Base-by-base conservation (phyloP, 2,888 invertebrate species). In the Hyposoter dolosus region DNA sequence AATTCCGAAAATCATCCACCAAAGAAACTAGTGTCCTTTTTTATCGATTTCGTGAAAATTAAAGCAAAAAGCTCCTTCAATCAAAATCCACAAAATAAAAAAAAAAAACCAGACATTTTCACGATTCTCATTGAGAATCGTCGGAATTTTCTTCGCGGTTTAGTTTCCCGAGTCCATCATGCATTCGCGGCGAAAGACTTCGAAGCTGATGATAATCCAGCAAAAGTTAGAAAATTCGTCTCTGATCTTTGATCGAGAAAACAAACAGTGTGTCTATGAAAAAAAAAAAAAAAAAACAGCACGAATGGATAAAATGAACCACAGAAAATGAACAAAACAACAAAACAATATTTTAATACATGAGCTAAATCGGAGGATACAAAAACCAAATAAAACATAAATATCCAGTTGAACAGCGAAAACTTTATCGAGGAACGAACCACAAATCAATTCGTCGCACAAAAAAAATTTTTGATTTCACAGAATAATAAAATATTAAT, bases 251-350 rank as follows among this genome's bases (percentile, higher is more conserved):
- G 72, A 72, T 40, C 15, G 65, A 84, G 43, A 40, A 68, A 63
- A 80, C 4, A 23, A 45, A 45, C 23, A 45, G n/a, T 23, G 19
- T 17, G 12, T 0, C 2, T 68, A 6, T 12, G 15, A 23, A 23
- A 15, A 23, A 15, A 19, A 10, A 19, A 23, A 23, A 15, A 23
- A 15, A 19, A 10, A 19, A 15, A 5, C 35, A 68, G 23, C 45
- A 40, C 45, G 5, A 45, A 43, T 15, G 12, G 74, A 56, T 35
- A 53, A 45, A 69, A 79, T 56, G 19, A 83, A 82, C 17, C 40
- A 68, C 63, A 69, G 28, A 56, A 50, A 68, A 28, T 74, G 19
- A 82, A 84, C 80, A 82, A 68, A 87, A 88, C 83, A 87, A 83
- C 9, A 71, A 82, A 28, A 68, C 56, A 45, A 82, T 77, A 66